These are phyloP conservation scores for Anabacerthia variegaticeps DNA, from an alignment of 2,797 vertebrate species.

Conservation along the genomic window DNA sequence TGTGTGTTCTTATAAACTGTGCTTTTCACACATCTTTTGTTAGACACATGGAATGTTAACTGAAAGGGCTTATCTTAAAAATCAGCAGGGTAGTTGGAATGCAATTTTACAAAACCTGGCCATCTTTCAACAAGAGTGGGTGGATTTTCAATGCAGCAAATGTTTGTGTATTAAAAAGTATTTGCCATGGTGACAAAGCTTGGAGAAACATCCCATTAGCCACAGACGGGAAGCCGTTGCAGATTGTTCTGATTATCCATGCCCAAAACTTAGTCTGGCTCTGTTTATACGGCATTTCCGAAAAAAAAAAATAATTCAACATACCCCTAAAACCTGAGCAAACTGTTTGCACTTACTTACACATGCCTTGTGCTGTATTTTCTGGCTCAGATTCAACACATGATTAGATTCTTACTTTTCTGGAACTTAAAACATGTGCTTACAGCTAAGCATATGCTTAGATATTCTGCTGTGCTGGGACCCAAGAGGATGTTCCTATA, in stretches of 20 bases:
- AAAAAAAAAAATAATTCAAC: slow-evolving; percentile 49
- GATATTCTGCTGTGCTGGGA: slow-evolving; percentile 17
- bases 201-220: slow-evolving; percentile 84
- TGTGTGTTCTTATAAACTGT: slow-evolving; percentile 72
- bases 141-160: slow-evolving; percentile 82
- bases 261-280: slow-evolving; percentile 78
- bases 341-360: slow-evolving; percentile 61
- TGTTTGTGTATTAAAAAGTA: slow-evolving; percentile 86
- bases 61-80: slow-evolving; percentile 79
- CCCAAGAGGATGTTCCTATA: slow-evolving; percentile 12
- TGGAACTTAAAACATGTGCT: slow-evolving; percentile 69
- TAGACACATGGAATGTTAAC: slow-evolving; percentile 76
- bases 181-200: slow-evolving; percentile 86
- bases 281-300: slow-evolving; percentile 71
- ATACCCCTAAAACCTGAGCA: slow-evolving; percentile 68
- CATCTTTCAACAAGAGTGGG: slow-evolving; percentile 84
- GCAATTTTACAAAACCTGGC: slow-evolving; percentile 83
- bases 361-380: slow-evolving; percentile 62
- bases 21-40: slow-evolving; percentile 74
- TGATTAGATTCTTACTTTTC: slow-evolving; percentile 65
- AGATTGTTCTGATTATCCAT: slow-evolving; percentile 83
- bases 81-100: slow-evolving; percentile 82
- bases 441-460: slow-evolving; percentile 62
- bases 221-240: slow-evolving; percentile 80
- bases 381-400: slow-evolving; percentile 54